Evolutionary conservation across 2,797 vertebrate species (phyloP).

Genomic region (Acestrorhynchus altus): DNA sequence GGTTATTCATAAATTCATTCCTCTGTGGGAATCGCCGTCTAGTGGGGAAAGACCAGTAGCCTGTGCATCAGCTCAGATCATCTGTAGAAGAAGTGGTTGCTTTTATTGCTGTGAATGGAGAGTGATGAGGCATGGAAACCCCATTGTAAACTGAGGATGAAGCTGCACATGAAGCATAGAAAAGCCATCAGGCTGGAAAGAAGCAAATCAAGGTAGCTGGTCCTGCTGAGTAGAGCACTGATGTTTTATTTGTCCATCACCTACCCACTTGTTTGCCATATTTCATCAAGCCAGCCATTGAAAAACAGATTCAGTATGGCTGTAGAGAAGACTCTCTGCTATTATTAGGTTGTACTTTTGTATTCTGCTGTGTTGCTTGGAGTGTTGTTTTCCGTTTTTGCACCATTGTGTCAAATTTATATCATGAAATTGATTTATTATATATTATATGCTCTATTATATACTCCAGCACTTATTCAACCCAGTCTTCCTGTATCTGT

Average conservation of each 20-base stretch:
- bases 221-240: constrained; percentile 14
- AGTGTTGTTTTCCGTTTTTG: background rate
- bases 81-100: constrained; percentile 38
- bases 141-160: constrained; percentile 45
- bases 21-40: background rate
- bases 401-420: background rate
- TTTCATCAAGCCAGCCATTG: constrained; percentile 22
- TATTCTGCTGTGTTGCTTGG: background rate
- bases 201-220: background rate
- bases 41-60: constrained; percentile 30
- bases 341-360: constrained; percentile 19
- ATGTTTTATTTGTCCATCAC: constrained; percentile 40
- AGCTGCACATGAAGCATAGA: constrained; percentile 46
- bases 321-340: background rate
- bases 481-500: no score
- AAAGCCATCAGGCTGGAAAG: constrained; percentile 35
- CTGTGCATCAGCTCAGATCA: constrained; percentile 36
- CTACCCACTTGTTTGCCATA: constrained; percentile 21
- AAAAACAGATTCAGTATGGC: constrained; percentile 5
- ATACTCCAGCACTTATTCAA: no score
- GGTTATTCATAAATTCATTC: constrained; percentile 31
- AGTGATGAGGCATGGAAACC: constrained; percentile 52
- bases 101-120: constrained; percentile 56
- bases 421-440: background rate
- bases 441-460: no score